phyloP scores from a whole-genome alignment of 2,888 invertebrate genomes.

The Drosophila phalerata region DNA sequence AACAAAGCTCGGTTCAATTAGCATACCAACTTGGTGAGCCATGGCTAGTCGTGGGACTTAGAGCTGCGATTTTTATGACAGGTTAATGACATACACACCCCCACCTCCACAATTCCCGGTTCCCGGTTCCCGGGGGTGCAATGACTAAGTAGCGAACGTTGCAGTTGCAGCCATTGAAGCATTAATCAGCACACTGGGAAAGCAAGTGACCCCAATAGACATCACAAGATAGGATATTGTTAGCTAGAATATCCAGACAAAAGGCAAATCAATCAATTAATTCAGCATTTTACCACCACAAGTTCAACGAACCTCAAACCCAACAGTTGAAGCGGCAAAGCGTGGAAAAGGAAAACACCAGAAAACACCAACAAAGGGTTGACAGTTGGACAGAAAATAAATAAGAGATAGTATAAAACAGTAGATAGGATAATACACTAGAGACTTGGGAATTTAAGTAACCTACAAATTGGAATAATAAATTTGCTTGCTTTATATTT shows the following conservation, averaged over 20 bases:
- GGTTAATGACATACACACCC: slow-evolving; percentile 69
- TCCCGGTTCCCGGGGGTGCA: slow-evolving; percentile 25
- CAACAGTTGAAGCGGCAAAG: slow-evolving; percentile 45
- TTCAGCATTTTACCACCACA: slow-evolving; percentile 64
- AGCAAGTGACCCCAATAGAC: slow-evolving; percentile 67
- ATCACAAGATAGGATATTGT: slow-evolving; percentile 38
- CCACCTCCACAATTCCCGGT: not conserved
- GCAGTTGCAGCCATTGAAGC: slow-evolving; percentile 12
- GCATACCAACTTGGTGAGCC: slow-evolving; percentile 73
- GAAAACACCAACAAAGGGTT: slow-evolving; percentile 41
- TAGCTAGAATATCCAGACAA: slow-evolving; percentile 31
- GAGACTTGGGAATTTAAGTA: not conserved
- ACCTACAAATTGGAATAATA: not conserved
- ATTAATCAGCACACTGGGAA: slow-evolving; percentile 47
- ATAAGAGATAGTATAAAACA: slow-evolving; percentile 11
- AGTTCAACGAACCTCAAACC: slow-evolving; percentile 78
- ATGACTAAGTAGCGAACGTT: slow-evolving; percentile 22
- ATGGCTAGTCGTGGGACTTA: slow-evolving; percentile 53
- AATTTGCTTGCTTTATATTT: too few relatives aligned
- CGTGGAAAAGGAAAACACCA: slow-evolving; percentile 33
- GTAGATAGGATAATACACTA: not conserved
- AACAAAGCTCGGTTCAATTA: slow-evolving; percentile 74
- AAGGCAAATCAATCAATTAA: slow-evolving; percentile 78
- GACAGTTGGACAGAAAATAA: slow-evolving; percentile 47
- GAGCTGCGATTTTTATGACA: slow-evolving; percentile 76